Evolutionary conservation across 2,888 invertebrate genomes (phyloP).

Genomic region (Adelognathus sp.): DNA sequence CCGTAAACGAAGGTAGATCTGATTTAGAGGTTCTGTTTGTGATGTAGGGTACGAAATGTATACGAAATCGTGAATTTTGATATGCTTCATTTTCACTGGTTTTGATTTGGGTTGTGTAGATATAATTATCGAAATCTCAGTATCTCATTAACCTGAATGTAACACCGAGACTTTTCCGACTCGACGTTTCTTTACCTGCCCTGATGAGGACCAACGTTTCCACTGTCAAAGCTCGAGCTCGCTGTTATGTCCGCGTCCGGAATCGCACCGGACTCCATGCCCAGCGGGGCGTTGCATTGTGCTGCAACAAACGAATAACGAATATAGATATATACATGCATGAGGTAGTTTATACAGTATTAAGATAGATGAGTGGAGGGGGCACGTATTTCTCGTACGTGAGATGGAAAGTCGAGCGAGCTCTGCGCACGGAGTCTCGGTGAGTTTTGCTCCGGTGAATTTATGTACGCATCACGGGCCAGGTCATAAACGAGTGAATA

Average conservation of each 20-base stretch:
- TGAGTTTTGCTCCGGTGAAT: slow-evolving; percentile 62
- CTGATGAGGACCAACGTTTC: slow-evolving; percentile 85
- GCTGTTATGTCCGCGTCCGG: slow-evolving; percentile 85
- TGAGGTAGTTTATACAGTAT: slow-evolving; percentile 28
- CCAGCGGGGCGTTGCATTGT: slow-evolving; percentile 84
- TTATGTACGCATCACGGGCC: slow-evolving; percentile 67
- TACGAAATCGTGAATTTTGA: too few species aligned
- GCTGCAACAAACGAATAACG: slow-evolving; percentile 78
- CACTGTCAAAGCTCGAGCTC: slow-evolving; percentile 85
- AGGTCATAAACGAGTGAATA: slow-evolving; percentile 77
- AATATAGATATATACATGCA: slow-evolving; percentile 12
- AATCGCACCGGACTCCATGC: slow-evolving; percentile 86
- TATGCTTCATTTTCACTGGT: too few species aligned
- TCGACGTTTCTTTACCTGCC: slow-evolving; percentile 83
- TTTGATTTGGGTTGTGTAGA: too few species aligned
- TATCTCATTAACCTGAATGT: too few species aligned
- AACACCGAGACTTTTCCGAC: too few species aligned
- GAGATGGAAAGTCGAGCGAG: slow-evolving; percentile 42
- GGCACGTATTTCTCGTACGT: slow-evolving; percentile 25
- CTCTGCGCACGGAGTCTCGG: background rate
- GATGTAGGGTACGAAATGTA: too few species aligned
- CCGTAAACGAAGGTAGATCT: too few species aligned
- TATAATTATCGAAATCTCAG: too few species aligned
- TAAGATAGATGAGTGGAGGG: slow-evolving; percentile 53
- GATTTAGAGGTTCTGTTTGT: too few species aligned